Percentiles rank a stretch among this genome's conserved stretches.
Evolutionary conservation across 2,113 vertebrate genomes (phyloP).

Genomic region (Amphilophus citrinellus): DNA sequence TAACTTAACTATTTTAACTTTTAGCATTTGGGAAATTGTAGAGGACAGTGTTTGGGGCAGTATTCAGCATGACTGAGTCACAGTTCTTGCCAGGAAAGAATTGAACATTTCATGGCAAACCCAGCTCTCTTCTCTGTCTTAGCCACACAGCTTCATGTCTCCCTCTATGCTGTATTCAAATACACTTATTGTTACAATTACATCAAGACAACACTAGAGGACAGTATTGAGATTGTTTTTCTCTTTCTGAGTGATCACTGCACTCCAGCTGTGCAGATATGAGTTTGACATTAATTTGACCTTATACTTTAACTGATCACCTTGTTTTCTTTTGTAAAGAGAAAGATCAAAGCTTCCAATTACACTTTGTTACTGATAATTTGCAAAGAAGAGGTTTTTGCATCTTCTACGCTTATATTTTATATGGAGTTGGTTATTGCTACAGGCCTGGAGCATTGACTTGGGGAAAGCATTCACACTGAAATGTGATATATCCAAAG

Average conservation of each 20-base stretch:
- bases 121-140: background rate
- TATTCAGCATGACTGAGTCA: background rate
- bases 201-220: constrained; percentile 62
- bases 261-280: background rate
- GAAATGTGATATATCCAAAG: background rate
- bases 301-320: background rate
- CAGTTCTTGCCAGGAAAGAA: background rate
- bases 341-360: background rate
- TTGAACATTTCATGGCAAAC: background rate
- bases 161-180: background rate
- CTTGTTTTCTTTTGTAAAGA: background rate
- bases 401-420: background rate
- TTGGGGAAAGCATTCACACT: background rate
- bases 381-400: background rate
- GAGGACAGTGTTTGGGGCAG: background rate
- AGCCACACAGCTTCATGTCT: background rate
- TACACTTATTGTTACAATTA: background rate
- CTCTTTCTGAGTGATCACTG: background rate
- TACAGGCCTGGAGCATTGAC: background rate
- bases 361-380: background rate
- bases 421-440: background rate
- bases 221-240: constrained; percentile 45
- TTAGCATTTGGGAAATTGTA: background rate
- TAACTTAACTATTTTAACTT: constrained; percentile 8
- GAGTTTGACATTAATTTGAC: background rate